Conservation (phyloP, 1,140 invertebrate species). For the Macrobrachium rosenbergii region DNA sequence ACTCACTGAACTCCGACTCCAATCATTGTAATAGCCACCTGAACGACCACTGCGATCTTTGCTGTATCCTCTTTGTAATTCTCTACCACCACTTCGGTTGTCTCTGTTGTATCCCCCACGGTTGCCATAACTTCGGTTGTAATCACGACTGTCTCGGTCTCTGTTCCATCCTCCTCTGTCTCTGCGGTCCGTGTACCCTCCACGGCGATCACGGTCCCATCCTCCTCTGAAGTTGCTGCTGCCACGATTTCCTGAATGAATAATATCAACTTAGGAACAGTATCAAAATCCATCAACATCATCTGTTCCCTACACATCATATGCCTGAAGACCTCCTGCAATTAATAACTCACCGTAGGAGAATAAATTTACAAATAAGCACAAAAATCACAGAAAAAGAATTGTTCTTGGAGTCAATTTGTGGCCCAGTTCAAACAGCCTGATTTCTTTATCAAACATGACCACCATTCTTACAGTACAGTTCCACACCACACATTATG, state of each 20-base stretch:
- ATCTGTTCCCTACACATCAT: too few species aligned
- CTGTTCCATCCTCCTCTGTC: constrained; percentile 46
- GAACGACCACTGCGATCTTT: constrained; percentile 45
- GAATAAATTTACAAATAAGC: too few species aligned
- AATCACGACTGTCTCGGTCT: constrained; percentile 43
- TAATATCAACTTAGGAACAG: background rate
- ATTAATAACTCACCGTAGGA: too few species aligned
- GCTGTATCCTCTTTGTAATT: constrained; percentile 43
- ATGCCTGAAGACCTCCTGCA: too few species aligned
- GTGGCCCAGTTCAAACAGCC: too few species aligned
- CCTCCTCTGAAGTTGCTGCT: constrained; percentile 59
- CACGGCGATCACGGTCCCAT: constrained; percentile 56
- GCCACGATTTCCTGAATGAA: constrained; percentile 39
- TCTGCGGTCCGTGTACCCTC: constrained; percentile 48
- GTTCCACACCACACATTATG: too few species aligned
- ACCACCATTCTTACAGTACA: too few species aligned
- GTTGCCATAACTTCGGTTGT: constrained; percentile 44
- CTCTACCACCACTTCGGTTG: constrained; percentile 52
- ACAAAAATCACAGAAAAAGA: too few species aligned
- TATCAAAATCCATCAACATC: constrained; percentile 39
- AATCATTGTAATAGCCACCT: constrained; percentile 47
- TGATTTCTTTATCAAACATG: too few species aligned
- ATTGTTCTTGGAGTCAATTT: too few species aligned
- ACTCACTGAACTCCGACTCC: constrained; percentile 45
- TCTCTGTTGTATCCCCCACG: constrained; percentile 51